Conservation (phyloP, 2,888 invertebrate species). For the Caenorhabditis panamensis region DNA sequence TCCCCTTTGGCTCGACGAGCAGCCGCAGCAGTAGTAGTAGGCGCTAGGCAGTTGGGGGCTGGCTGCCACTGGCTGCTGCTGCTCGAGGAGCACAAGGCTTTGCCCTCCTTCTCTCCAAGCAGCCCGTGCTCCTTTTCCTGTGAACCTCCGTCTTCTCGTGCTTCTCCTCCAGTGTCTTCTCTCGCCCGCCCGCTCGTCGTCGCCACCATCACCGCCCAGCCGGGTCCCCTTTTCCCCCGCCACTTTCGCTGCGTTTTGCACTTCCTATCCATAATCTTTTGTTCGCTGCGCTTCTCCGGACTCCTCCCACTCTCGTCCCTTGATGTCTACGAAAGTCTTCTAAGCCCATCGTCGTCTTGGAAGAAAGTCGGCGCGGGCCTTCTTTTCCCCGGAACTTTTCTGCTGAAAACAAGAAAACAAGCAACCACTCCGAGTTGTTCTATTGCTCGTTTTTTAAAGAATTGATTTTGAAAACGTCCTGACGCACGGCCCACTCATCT, state of each 20-base stretch:
- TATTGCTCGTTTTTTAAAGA: neutral
- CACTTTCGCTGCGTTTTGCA: constrained; percentile 31
- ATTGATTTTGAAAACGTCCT: neutral
- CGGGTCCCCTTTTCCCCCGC: constrained; percentile 5
- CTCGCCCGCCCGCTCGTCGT: constrained; percentile 14
- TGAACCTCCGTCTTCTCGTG: constrained; percentile 12
- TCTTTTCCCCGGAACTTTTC: constrained; percentile 7
- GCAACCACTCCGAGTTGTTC: neutral
- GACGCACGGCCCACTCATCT: neutral
- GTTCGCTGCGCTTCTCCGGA: constrained; percentile 12
- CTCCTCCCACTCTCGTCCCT: neutral
- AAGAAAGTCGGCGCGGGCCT: neutral
- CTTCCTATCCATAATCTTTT: constrained; percentile 39
- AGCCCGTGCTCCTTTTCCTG: constrained; percentile 19
- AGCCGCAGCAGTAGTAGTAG: constrained; percentile 39
- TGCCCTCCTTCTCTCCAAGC: constrained; percentile 10
- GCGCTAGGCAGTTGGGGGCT: constrained; percentile 21
- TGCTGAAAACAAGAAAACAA: constrained; percentile 14
- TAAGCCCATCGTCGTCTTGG: neutral
- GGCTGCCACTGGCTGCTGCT: constrained; percentile 34
- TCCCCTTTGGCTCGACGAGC: constrained; percentile 8
- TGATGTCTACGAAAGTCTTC: constrained; percentile 2
- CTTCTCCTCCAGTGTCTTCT: constrained; percentile 2
- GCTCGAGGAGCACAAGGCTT: constrained; percentile 30
- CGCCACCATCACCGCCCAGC: constrained; percentile 3